Evolutionary conservation across 2,888 invertebrate genomes (phyloP), one percentile per base, ranked within the genome.

Genomic region (Coleophora flavipennella): DNA sequence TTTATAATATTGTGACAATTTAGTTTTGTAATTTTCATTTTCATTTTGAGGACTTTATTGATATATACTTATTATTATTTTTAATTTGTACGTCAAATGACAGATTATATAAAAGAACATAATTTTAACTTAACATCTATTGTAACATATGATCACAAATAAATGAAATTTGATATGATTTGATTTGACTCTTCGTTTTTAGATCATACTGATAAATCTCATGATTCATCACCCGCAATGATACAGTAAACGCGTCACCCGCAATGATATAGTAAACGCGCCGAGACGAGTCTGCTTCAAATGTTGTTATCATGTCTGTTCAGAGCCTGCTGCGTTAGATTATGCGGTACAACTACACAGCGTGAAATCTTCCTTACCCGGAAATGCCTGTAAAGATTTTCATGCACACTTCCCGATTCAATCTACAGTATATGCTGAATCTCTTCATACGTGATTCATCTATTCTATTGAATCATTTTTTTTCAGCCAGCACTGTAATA

Each of bases 281-380:
- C n/a, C n/a, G n/a, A n/a, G n/a, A n/a, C n/a, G 28, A 27, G 28
- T 10, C 2, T 27, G 28, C 28, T 35, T 29, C 12, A 26, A 36
- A 43, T 38, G 38, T 39, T 9, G 11, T 10, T 11, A 38, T 40
- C 33, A 43, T 33, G 10, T 44, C 33, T 35, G 32, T 44, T 39
- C 44, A 33, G 35, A 41, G 35, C 36, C 9, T 41, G 36, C 31
- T n/a, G n/a, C n/a, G 32, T 41, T 34, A 33, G 38, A 33, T 35
- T 40, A 13, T 40, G 40, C 33, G 33, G 33, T 28, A 39, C 29
- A 29, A n/a, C n/a, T n/a, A n/a, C n/a, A n/a, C 29, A 39, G 37
- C 31, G 33, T 8, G 28, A 38, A 33, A 38, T 38, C 38, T 8
- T 38, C 33, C 38, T 33, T 14, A 33, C 27, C 14, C 33, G 26